Percentiles rank a stretch among this genome's conserved stretches.
These are phyloP conservation scores for Palythoa caribaeorum DNA, from an alignment of 92 coral and sea anemone genomes.

Conservation along the genomic window DNA sequence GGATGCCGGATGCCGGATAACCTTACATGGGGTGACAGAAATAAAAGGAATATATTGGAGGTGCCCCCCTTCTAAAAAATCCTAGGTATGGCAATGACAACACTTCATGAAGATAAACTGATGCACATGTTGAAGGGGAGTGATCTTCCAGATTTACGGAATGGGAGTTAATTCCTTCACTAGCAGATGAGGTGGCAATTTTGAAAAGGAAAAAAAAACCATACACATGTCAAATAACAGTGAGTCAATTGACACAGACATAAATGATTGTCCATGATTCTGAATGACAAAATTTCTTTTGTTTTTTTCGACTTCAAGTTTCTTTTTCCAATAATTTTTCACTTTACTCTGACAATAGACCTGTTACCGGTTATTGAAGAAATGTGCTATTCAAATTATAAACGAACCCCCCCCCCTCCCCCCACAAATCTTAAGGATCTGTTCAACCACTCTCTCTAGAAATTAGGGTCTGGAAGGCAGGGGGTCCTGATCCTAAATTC, in stretches of 20 bases:
- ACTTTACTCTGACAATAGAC: conserved; percentile 26
- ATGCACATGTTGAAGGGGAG: conserved; percentile 26
- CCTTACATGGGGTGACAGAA: too few species aligned
- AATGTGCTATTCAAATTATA: conserved; percentile 15
- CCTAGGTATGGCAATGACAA: conserved; percentile 44
- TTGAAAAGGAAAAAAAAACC: conserved; percentile 19
- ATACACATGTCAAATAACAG: conserved; percentile 11
- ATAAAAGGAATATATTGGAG: conserved; percentile 39
- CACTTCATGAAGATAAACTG: conserved; percentile 44
- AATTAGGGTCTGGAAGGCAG: conserved; percentile 22
- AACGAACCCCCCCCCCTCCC: conserved; percentile 7
- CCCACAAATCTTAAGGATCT: conserved; percentile 17
- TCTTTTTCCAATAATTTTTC: conserved; percentile 23
- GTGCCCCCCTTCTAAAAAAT: conserved; percentile 43
- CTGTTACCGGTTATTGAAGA: conserved; percentile 16
- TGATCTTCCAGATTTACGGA: conserved; percentile 16
- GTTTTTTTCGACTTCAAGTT: conserved; percentile 21
- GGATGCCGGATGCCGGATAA: too few species aligned
- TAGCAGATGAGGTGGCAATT: conserved; percentile 25
- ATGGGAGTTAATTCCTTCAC: conserved; percentile 28
- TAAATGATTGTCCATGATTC: conserved; percentile 21
- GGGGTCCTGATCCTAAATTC: conserved; percentile 22
- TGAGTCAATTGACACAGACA: conserved; percentile 12
- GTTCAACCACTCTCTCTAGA: conserved; percentile 24
- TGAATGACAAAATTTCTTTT: conserved; percentile 7